Evolutionary conservation across 2,113 vertebrate genomes (phyloP).

Genomic region (Oncorhynchus nerka): DNA sequence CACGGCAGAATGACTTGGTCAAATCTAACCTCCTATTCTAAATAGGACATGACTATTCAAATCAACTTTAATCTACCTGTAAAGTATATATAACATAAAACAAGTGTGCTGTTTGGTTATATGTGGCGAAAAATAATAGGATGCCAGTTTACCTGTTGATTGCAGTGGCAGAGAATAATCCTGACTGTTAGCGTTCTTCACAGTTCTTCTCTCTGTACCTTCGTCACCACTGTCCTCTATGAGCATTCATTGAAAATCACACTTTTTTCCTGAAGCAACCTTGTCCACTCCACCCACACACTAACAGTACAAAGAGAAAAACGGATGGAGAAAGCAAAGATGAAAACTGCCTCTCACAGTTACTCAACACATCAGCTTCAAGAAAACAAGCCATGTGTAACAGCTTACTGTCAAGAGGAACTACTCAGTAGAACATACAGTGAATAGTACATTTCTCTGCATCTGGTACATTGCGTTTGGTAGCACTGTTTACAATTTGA

Average conservation of each 20-base stretch:
- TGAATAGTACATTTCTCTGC: too few species aligned
- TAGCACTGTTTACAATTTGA: too few species aligned
- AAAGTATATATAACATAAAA: not conserved
- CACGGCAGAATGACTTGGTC: too few species aligned
- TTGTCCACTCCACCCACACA: constrained; percentile 40
- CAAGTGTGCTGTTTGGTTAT: not conserved
- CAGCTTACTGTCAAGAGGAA: not conserved
- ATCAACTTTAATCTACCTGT: not conserved
- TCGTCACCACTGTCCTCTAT: constrained; percentile 2
- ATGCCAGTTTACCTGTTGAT: constrained; percentile 37
- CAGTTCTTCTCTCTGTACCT: not conserved
- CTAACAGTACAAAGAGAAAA: constrained; percentile 11
- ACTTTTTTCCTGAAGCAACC: constrained; percentile 33
- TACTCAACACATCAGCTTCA: not conserved
- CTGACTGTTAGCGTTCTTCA: not conserved
- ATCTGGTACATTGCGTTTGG: too few species aligned
- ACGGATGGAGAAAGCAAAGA: not conserved
- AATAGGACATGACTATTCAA: too few species aligned
- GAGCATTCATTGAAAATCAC: constrained; percentile 32
- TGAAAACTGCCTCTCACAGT: not conserved
- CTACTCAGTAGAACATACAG: too few species aligned
- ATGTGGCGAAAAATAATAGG: not conserved
- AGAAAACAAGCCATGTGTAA: not conserved
- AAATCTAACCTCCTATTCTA: too few species aligned
- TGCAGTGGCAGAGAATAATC: constrained; percentile 2